Conservation (phyloP, 2,888 invertebrate species). For the Dromius quadrimaculatus region DNA sequence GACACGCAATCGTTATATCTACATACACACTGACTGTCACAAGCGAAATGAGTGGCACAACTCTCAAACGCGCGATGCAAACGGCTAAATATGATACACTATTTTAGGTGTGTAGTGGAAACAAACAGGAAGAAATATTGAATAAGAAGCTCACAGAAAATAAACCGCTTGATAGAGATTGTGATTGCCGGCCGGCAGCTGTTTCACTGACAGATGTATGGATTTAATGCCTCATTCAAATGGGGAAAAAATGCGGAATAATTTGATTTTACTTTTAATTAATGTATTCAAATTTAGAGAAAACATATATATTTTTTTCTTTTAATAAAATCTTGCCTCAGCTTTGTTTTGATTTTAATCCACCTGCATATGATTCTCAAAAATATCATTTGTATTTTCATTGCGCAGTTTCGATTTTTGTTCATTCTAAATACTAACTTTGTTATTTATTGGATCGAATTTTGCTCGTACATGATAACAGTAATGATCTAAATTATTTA, state of each 20-base stretch:
- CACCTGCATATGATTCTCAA: no score
- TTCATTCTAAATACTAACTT: no score
- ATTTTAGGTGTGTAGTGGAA: constrained; percentile 39
- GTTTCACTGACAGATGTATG: constrained; percentile 47
- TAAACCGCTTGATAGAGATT: constrained; percentile 20
- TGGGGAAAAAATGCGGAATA: background rate
- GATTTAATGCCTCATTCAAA: background rate
- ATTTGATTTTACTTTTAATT: background rate
- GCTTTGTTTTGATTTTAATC: no score
- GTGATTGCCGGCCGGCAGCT: constrained; percentile 42
- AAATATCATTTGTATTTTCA: background rate
- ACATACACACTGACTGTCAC: constrained; percentile 32
- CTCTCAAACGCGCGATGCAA: background rate
- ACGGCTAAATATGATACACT: background rate
- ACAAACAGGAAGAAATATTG: background rate
- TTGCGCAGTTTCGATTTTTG: background rate
- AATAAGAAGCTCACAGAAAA: constrained; percentile 2
- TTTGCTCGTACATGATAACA: no score
- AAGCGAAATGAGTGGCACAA: constrained; percentile 25
- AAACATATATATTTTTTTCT: background rate
- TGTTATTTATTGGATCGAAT: no score
- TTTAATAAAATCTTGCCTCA: no score
- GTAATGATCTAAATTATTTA: no score
- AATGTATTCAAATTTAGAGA: background rate
- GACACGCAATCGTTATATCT: constrained; percentile 32